Base-by-base conservation (phyloP, 2,113 vertebrate species). In the Heloderma charlesbogerti region DNA sequence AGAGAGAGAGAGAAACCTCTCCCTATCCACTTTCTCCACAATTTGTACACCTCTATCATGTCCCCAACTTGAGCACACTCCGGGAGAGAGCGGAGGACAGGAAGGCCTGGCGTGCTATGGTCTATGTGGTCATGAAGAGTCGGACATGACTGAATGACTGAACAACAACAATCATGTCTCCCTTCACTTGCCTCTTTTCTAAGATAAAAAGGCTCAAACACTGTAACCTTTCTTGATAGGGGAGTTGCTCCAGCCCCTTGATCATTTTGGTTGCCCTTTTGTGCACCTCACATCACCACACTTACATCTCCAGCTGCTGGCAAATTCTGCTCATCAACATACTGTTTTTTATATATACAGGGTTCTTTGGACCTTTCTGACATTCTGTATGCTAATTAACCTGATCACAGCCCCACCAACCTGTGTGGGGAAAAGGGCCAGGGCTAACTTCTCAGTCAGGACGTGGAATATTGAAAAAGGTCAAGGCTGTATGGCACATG, bases 381-480 rank as follows among this genome's bases (percentile, higher is more conserved):
- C 71, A 6, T 86, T 74, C 92, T 79, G 78, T 13, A 3, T 92
- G 81, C 93, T 89, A 93, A 95, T 95, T 90, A 94, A 72, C 72
- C 90, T 74, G 75, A 8, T 94, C 90, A 89, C 51, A 91, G 67
- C 16, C 87, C 66, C 74, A 86, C 87, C 88, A 40, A 43, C 63
- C 66, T 92, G 80, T 37, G 88, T 9, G 20, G 31, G 74, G 77
- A 77, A 84, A 40, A 40, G 81, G 88, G n/a, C 75, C 88, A 81
- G 93, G 67, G 13, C 63, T 0, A 77, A 90, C 78, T 91, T 90
- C 48, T 91, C 94, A 94, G 29, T 94, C 95, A 87, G 92, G 90
- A 45, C 40, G 86, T 86, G 87, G 67, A 87, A 89, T 83, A 92
- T 84, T 77, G 86, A 95, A 96, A n/a, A 96, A 96, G 95, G 95